These are phyloP conservation scores for Machaerirhynchus nigripectus DNA, from an alignment of 2,113 vertebrate genomes.

Conservation along the genomic window DNA sequence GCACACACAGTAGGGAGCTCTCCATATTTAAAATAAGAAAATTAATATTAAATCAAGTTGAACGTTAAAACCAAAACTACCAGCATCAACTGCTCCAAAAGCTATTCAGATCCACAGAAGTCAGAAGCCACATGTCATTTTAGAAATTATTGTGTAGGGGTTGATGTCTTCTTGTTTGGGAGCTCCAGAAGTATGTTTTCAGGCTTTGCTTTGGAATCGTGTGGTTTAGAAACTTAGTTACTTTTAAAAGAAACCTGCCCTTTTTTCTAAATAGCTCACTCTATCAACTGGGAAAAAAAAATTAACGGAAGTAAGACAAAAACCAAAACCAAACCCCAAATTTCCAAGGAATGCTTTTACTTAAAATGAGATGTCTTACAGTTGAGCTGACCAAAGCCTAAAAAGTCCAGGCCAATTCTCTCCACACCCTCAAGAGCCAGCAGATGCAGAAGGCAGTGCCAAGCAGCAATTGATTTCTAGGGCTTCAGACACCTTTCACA, in stretches of 20 bases:
- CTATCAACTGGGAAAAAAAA: background rate
- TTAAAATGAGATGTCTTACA: background rate
- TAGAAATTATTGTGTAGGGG: background rate
- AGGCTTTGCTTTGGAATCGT: background rate
- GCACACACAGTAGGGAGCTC: background rate
- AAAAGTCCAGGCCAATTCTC: background rate
- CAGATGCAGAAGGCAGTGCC: background rate
- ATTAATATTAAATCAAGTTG: slow-evolving; percentile 12
- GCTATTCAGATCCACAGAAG: background rate
- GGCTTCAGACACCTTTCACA: background rate
- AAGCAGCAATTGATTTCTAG: background rate
- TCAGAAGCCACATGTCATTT: background rate
- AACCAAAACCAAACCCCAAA: background rate
- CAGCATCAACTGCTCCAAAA: background rate
- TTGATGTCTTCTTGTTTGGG: background rate
- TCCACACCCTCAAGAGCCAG: background rate
- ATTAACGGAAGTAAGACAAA: background rate
- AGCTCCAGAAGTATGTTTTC: background rate
- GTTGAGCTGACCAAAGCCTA: background rate
- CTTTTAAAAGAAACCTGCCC: background rate
- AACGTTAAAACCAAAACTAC: background rate
- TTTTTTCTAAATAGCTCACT: background rate
- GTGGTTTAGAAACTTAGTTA: background rate
- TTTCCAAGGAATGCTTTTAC: background rate
- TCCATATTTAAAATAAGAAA: slow-evolving; percentile 22